Conservation (phyloP, 2,888 invertebrate species). For the Tetragnatha montana region DNA sequence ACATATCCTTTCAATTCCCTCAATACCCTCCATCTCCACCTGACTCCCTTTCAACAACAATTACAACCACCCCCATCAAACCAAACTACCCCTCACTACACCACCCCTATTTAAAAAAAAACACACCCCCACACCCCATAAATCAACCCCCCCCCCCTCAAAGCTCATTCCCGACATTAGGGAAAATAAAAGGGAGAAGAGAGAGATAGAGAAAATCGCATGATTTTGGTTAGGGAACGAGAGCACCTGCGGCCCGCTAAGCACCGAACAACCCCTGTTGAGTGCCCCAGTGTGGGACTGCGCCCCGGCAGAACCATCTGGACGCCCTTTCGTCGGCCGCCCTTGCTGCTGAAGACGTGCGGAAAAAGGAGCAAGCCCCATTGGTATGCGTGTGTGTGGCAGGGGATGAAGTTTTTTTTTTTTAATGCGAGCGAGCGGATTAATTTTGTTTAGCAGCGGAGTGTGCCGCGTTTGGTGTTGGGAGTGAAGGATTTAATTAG, state of each 20-base stretch:
- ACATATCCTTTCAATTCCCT: no score
- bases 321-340: conserved; percentile 33
- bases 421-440: no score
- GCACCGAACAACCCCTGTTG: conserved; percentile 35
- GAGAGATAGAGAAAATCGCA: conserved; percentile 7
- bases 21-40: background rate
- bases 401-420: no score
- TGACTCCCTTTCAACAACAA: background rate
- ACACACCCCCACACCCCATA: background rate
- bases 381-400: no score
- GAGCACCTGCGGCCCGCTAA: conserved; percentile 39
- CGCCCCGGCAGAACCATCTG: conserved; percentile 47
- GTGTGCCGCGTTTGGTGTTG: no score
- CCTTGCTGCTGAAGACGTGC: conserved; percentile 37
- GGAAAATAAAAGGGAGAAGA: conserved; percentile 53
- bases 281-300: conserved; percentile 57
- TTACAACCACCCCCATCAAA: background rate
- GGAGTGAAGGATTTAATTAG: no score
- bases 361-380: background rate
- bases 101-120: no score
- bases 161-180: conserved; percentile 53
- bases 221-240: conserved; percentile 45
- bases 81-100: background rate
- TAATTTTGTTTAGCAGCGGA: no score
- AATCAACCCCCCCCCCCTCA: conserved; percentile 25